phyloP scores from a whole-genome alignment of 2,888 invertebrate genomes.

The Apamea crenata region DNA sequence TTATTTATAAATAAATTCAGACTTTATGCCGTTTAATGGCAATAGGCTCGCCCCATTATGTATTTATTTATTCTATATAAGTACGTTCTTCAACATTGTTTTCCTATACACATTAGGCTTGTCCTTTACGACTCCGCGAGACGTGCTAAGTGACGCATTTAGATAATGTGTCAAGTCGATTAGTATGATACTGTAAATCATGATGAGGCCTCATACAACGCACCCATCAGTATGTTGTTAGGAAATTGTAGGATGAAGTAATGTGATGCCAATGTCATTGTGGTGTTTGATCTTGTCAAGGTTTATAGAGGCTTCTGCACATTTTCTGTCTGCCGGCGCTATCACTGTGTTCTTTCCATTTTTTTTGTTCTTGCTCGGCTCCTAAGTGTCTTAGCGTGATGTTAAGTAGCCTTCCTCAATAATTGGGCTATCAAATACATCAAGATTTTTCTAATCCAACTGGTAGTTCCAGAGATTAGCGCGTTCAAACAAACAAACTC shows the following conservation, averaged over 20 bases:
- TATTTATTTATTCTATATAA: no score
- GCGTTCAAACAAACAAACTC: no score
- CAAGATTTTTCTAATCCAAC: no score
- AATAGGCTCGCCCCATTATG: no score
- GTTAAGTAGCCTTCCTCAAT: neutral
- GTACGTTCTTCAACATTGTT: neutral
- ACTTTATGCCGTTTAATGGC: no score
- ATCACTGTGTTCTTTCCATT: no score
- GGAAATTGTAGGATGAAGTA: neutral
- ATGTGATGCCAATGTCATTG: conserved; percentile 11
- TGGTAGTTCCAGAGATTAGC: no score
- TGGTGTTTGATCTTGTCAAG: conserved; percentile 20
- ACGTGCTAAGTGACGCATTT: conserved; percentile 19
- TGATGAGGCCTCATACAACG: neutral
- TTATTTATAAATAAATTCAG: no score
- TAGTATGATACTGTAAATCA: conserved; percentile 37
- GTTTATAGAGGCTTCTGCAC: neutral
- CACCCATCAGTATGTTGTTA: neutral
- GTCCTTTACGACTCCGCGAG: neutral
- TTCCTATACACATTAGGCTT: neutral
- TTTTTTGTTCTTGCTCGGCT: neutral
- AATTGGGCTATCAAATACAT: neutral
- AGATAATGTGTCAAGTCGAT: conserved; percentile 2
- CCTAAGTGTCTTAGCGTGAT: neutral
- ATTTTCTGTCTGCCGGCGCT: no score